Conservation (phyloP, 1,140 invertebrate species). For the Papilio polyxenes region DNA sequence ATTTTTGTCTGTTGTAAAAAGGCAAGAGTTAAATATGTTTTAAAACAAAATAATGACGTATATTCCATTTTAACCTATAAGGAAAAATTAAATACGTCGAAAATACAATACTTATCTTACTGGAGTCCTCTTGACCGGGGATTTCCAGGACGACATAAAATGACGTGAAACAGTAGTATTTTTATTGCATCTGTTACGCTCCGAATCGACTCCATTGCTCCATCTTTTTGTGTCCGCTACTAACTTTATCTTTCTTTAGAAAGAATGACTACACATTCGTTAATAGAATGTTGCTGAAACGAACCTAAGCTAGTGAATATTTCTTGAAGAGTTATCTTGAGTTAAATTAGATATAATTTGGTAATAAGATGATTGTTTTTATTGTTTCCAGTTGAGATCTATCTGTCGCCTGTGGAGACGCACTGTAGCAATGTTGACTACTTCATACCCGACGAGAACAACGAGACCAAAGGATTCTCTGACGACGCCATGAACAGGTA, state of each 20-base stretch:
- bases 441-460: slow-evolving; percentile 93
- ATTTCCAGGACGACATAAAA: neutral
- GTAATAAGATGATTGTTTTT: slow-evolving; percentile 38
- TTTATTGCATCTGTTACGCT: neutral
- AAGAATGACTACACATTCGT: no score
- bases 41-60: neutral
- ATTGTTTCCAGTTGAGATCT: slow-evolving; percentile 90
- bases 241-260: no score
- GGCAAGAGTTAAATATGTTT: neutral
- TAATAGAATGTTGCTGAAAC: no score
- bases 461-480: slow-evolving; percentile 88
- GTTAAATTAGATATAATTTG: no score
- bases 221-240: no score
- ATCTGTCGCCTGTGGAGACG: slow-evolving; percentile 95
- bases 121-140: neutral
- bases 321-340: neutral
- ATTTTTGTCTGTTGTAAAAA: neutral
- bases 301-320: no score
- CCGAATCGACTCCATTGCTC: neutral
- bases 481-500: slow-evolving; percentile 91
- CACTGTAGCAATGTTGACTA: slow-evolving; percentile 97
- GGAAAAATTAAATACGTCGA: neutral
- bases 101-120: neutral
- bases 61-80: neutral
- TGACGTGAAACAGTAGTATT: neutral